Evolutionary conservation across 2,888 invertebrate species (phyloP), one percentile per base, ranked within the genome.

Genomic region (Drosophila diplacantha): DNA sequence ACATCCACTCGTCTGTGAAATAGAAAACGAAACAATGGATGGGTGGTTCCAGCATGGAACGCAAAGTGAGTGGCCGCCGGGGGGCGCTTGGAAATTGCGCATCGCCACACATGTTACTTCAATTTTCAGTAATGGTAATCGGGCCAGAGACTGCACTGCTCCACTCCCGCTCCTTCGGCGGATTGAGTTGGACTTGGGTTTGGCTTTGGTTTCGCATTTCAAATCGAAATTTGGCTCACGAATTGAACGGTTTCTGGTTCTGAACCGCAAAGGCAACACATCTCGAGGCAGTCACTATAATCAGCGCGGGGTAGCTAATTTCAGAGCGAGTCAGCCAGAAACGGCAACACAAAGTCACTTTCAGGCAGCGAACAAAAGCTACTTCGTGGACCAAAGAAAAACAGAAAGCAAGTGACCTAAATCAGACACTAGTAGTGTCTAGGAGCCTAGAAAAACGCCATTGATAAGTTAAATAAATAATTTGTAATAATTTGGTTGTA

Each of bases 11-110:
- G 80, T 66, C 77, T 80, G 80, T 82, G 82, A 82, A 77, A 77
- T 77, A 80, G 77, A 82, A 77, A 79, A 81, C 76, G 82, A 77
- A 81, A 82, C 74, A 82, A 77, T 76, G 60, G 63, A 38, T 46
- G 47, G 43, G 24, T 34, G 53, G 49, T 22, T 39, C 22, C 38
- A 38, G 20, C 26, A n/a, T 38, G 20, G 38, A 37, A 52, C 35
- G 46, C 12, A 26, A 20, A 55, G 39, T 56, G 58, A 69, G 63
- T 69, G 70, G 69, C 58, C 72, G 70, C 80, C 72, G 57, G 72
- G 67, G 79, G 75, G 68, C 70, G 72, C 52, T 67, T 55, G 37
- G 39, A 66, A 79, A 72, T 64, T 69, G 76, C 60, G 60, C 73
- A 59, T 69, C 75, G 66, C 69, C 71, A 77, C 83, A 79, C 83